phyloP scores from a whole-genome alignment of 2,888 invertebrate genomes.

The Chrysolina oricalcia region DNA sequence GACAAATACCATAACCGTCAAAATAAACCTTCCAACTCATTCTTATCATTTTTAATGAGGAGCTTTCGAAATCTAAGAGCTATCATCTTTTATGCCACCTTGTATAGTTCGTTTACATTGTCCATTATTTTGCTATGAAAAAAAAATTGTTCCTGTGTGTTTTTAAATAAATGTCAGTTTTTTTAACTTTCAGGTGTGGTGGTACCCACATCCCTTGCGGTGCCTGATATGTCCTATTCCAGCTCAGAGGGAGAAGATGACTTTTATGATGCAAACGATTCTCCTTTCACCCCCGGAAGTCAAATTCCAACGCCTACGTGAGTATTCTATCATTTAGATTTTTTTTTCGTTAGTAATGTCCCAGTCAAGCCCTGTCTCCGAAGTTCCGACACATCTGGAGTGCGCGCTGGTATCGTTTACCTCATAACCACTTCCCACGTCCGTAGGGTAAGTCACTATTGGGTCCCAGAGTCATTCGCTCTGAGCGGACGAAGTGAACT shows the following conservation, averaged over 20 bases:
- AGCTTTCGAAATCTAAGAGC: too few relatives aligned
- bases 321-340: slow-evolving; percentile 47
- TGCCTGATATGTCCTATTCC: slow-evolving; percentile 96
- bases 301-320: slow-evolving; percentile 63
- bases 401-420: too few relatives aligned
- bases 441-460: too few relatives aligned
- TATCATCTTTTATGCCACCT: background rate
- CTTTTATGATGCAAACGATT: slow-evolving; percentile 94
- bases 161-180: background rate
- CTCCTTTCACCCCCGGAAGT: slow-evolving; percentile 72
- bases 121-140: background rate
- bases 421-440: too few relatives aligned
- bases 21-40: too few relatives aligned
- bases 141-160: background rate
- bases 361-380: too few relatives aligned
- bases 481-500: too few relatives aligned
- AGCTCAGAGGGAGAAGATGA: slow-evolving; percentile 97
- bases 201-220: slow-evolving; percentile 78
- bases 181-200: slow-evolving; percentile 60
- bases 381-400: too few relatives aligned
- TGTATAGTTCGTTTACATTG: background rate
- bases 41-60: too few relatives aligned
- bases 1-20: too few relatives aligned
- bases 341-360: too few relatives aligned
- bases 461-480: too few relatives aligned